phyloP scores from a whole-genome alignment of 2,113 vertebrate genomes.

The Sigmodon hispidus region DNA sequence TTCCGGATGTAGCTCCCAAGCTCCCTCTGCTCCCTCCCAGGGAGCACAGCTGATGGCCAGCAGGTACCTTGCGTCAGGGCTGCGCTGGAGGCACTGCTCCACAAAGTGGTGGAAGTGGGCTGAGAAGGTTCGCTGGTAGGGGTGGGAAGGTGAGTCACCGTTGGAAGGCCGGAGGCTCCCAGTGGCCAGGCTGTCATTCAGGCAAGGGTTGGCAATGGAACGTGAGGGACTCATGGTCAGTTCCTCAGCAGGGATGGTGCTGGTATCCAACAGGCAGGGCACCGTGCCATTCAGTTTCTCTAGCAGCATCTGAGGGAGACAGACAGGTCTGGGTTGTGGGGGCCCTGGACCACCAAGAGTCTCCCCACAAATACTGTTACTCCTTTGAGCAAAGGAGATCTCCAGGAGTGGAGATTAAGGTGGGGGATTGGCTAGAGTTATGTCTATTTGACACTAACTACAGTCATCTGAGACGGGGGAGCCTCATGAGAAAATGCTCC shows the following conservation, averaged over 20 bases:
- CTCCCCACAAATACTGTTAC: neutral
- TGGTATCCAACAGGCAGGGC: slow-evolving; percentile 96
- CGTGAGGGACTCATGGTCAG: slow-evolving; percentile 93
- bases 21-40: neutral
- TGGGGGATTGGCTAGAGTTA: neutral
- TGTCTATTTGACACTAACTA: neutral
- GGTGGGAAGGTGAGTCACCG: slow-evolving; percentile 91
- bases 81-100: slow-evolving; percentile 95
- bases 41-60: neutral
- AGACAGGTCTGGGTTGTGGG: neutral
- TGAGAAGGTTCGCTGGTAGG: slow-evolving; percentile 96
- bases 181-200: slow-evolving; percentile 88
- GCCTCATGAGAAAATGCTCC: neutral
- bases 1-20: neutral
- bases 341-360: neutral
- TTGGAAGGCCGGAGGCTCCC: slow-evolving; percentile 89
- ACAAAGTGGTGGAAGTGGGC: slow-evolving; percentile 95
- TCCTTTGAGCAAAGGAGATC: neutral
- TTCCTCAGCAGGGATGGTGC: slow-evolving; percentile 96
- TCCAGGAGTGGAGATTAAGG: neutral
- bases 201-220: slow-evolving; percentile 90
- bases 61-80: slow-evolving; percentile 91
- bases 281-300: slow-evolving; percentile 98
- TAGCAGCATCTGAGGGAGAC: slow-evolving; percentile 93
- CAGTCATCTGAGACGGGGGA: neutral